phyloP scores from a whole-genome alignment of 2,797 vertebrate genomes.

The Artibeus jamaicensis region DNA sequence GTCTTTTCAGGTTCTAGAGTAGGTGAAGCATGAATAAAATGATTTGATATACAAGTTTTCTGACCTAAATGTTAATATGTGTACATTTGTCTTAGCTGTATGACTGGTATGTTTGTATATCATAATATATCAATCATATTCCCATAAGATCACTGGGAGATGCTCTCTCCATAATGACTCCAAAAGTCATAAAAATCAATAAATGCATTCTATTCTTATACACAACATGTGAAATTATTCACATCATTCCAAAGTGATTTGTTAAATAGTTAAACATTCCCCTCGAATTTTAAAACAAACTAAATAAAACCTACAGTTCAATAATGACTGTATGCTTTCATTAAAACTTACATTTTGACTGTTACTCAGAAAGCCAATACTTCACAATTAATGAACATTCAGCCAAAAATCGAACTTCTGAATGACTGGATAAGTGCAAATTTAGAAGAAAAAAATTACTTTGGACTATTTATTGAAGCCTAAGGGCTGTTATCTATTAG shows the following conservation, averaged over 20 bases:
- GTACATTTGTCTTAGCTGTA: neutral
- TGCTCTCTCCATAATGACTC: neutral
- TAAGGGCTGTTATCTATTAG: slow-evolving; percentile 65
- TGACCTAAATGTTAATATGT: neutral
- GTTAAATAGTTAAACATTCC: slow-evolving; percentile 38
- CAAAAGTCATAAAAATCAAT: neutral
- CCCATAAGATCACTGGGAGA: neutral
- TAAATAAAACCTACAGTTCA: slow-evolving; percentile 25
- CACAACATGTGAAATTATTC: neutral
- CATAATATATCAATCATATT: neutral
- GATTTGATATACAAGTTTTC: neutral
- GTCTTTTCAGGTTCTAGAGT: neutral
- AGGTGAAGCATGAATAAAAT: neutral
- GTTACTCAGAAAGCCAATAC: slow-evolving; percentile 58
- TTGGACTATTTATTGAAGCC: slow-evolving; percentile 64
- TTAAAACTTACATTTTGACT: slow-evolving; percentile 63
- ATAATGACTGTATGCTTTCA: slow-evolving; percentile 21
- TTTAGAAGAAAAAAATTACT: slow-evolving; percentile 63
- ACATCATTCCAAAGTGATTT: neutral
- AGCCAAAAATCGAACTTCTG: slow-evolving; percentile 41
- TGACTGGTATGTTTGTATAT: neutral
- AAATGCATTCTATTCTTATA: neutral
- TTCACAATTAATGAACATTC: slow-evolving; percentile 62
- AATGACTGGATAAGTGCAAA: slow-evolving; percentile 42
- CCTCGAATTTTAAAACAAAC: slow-evolving; percentile 20